phyloP scores from a whole-genome alignment of 2,113 vertebrate genomes.

The Todiramphus chloris region DNA sequence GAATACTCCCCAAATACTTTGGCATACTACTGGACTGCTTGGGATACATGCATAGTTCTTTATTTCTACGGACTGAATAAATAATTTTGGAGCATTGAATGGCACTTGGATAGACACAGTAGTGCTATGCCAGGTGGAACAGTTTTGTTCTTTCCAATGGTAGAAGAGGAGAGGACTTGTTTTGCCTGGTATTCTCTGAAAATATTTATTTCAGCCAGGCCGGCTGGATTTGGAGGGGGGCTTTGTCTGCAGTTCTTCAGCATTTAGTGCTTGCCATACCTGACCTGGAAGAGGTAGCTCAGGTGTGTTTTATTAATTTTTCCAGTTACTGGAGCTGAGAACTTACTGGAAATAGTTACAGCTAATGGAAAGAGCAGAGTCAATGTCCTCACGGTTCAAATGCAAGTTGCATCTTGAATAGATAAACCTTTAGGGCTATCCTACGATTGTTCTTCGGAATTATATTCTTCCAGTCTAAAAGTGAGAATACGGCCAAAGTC shows the following conservation, averaged over 20 bases:
- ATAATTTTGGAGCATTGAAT: not conserved
- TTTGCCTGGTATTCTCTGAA: not conserved
- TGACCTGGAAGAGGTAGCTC: not conserved
- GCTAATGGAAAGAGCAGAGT: rapidly evolving
- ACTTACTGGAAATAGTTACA: not conserved
- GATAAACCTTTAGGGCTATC: not conserved
- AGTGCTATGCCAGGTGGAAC: not conserved
- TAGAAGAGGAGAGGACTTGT: not conserved
- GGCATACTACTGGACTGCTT: not conserved
- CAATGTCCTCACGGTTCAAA: rapidly evolving
- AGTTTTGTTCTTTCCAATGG: not conserved
- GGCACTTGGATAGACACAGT: not conserved
- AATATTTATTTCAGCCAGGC: not conserved
- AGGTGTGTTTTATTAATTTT: not conserved
- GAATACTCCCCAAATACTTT: not conserved
- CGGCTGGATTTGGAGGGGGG: not conserved
- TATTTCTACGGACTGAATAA: not conserved
- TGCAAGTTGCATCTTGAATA: not conserved
- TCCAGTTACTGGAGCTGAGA: rapidly evolving
- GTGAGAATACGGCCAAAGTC: not conserved
- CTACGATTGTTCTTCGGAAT: not conserved
- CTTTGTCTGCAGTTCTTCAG: not conserved
- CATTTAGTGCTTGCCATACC: not conserved
- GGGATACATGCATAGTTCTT: not conserved
- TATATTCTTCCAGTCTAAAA: not conserved